Evolutionary conservation across 2,797 vertebrate species (phyloP), one percentile per base, ranked within the genome.

Genomic region (Odontamblyopus rebecca): DNA sequence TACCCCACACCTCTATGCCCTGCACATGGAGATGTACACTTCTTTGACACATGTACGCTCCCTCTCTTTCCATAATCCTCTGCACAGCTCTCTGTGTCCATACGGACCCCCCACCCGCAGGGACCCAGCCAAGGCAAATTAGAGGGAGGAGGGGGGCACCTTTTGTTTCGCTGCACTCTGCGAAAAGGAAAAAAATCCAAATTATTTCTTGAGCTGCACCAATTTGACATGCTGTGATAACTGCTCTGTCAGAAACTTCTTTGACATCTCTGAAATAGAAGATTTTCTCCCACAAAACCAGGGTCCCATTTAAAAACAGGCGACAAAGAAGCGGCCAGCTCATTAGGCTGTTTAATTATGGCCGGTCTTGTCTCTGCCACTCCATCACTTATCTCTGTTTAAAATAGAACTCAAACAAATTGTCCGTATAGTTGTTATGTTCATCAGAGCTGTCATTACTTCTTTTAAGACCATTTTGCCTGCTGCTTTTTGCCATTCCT

Each of bases 151-250:
- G 80, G 60, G 91, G 82, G 89, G 88, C 80, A 86, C 91, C 95
- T 95, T 97, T 98, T 98, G 97, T 98, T 97, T 98, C 91, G 94
- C 90, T 90, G 92, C 89, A 89, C 89, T 94, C 89, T 92, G 81
- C 70, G 77, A 92, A 91, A 75, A 83, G 1, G 29, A 61, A 62
- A 92, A 75, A 87, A 89, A 96, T 96, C 95, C 89, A 95, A 95
- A 94, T 96, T 95, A 94, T 96, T 97, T 96, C 89, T 97, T 94
- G 90, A 93, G 92, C 95, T 93, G 94, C 93, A 96, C 97, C 97
- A 97, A 96, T 98, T 98, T 98, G 95, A 95, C 97, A 97, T 96
- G 97, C 97, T 99, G 97, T 96, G 97, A 98, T 98, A 98, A 98
- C 92, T 97, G 96, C 96, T 96, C 95, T 94, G 95, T 95, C 95